Evolutionary conservation across 2,113 vertebrate species (phyloP), one percentile per base, ranked within the genome.

Genomic region (Clarias gariepinus): DNA sequence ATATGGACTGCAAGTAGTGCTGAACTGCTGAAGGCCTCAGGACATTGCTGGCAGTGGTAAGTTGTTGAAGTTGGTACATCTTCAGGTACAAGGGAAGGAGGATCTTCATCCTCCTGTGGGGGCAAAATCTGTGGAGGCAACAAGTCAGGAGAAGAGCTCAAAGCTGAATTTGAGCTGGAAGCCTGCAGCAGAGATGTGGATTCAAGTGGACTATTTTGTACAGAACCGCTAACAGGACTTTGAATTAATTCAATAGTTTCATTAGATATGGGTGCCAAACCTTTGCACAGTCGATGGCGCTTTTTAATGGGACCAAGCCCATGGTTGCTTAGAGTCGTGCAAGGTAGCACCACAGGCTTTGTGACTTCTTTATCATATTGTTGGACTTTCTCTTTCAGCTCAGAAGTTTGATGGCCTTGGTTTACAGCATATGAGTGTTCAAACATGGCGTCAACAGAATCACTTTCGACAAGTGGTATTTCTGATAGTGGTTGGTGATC

Each of bases 401-500:
- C 92, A 58, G 91, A 88, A 13, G 90, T 41, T 23, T 87, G 83
- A 41, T 58, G 87, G 25, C 57, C 90, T 88, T 95, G 93, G 85
- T 94, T 96, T 0, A 96, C 95, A 10, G 98, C 98, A 3, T 99
- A 99, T 0, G 98, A 99, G 89, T 99, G 98, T 85, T 99, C 98
- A 0, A 96, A 97, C 53, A 99, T 92, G 0, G 97, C 95, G 19
- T 96, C 96, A 57, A 94, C 94, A 3, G 95, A 95, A 91, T 98
- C 97, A 2, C 91, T 94, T 85, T 95, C 96, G 60, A 91, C 94
- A 63, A 92, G 94, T 57, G 87, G 89, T 0, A 94, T 90, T 0
- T 93, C 93, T 80, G 93, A 94, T 53, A 93, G 90, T 0, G 95
- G 94, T 66, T 85, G 92, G 84, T 92, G 94, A 91, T 93, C 92